Base-by-base conservation (phyloP, 1,140 invertebrate genomes). In the Grapholita molesta region DNA sequence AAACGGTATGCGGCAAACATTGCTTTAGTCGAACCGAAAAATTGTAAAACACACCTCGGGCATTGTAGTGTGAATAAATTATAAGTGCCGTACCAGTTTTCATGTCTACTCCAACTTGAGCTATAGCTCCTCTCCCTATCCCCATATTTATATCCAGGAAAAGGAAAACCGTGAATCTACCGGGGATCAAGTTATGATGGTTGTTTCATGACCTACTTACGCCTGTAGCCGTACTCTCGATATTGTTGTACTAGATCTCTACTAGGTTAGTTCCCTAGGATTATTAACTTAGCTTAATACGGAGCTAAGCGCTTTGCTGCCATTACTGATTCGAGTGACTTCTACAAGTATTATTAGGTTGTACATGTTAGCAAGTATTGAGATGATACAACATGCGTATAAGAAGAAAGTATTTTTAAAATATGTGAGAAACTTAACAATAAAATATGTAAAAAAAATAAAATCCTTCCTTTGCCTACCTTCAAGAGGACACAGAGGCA, bases 41-140 rank as follows among this genome's bases (percentile, higher is more conserved):
- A 78, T 77, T 77, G 71, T 77, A 74, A 82, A 79, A 77, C 74
- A 76, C 71, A 75, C 69, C 79, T 80, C 83, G 79, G 75, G 79
- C 80, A 84, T 84, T 85, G 82, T 86, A 77, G 74, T 83, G 76
- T 86, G 79, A 88, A 86, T 88, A 86, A 88, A 82, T 86, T 82
- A 88, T 86, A 82, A 85, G 79, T 76, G 78, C 70, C 79, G 78
- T 78, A 82, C 55, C 30, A 83, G 75, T 85, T 81, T 73, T 68
- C 67, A 53, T 66, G 68, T 21, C 82, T 80, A 82, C 8, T 48
- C 21, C 72, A 67, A 61, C 48, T 28, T 70, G 84, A 76, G 11
- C 80, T 71, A 33, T 69, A 70, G 61, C 70, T 61, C 73, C 70
- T 66, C 75, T 68, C 71, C 66, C 66, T 24, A 24, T 64, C 48